Percentiles rank a stretch among this genome's conserved stretches.
Conservation (phyloP, 2,797 vertebrate genomes). For the Chiloscyllium punctatum region DNA sequence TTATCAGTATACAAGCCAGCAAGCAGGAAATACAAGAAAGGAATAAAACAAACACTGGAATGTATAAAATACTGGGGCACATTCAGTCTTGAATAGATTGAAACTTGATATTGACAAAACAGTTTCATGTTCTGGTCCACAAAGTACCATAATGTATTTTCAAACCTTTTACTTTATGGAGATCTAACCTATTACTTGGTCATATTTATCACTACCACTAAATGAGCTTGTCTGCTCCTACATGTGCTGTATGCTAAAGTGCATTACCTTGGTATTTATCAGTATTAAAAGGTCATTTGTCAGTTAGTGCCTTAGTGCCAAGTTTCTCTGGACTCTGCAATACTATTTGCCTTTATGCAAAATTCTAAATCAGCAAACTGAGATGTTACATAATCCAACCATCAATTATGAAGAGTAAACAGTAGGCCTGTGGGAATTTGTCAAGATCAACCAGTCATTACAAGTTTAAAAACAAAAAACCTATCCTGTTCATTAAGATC, state of each 20-base stretch:
- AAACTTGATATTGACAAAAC: background rate
- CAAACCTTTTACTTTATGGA: background rate
- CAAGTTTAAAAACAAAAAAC: background rate
- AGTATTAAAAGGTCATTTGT: constrained; percentile 33
- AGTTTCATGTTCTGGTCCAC: background rate
- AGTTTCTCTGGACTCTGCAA: background rate
- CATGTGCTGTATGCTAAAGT: background rate
- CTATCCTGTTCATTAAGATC: background rate
- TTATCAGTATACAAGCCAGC: background rate
- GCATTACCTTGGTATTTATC: constrained; percentile 15
- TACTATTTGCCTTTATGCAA: background rate
- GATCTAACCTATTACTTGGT: background rate
- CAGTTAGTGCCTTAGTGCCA: constrained; percentile 20
- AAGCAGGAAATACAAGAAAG: background rate
- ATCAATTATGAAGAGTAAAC: background rate
- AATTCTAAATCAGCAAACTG: background rate
- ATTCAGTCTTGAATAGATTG: background rate
- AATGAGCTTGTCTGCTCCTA: background rate
- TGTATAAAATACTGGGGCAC: background rate
- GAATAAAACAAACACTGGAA: background rate
- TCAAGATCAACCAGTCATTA: background rate
- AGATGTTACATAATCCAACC: background rate
- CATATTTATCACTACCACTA: background rate
- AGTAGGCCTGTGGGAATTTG: background rate
- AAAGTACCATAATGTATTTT: background rate